Percentiles rank a stretch among this genome's conserved stretches.
Evolutionary conservation across 2,113 vertebrate species (phyloP).

Genomic region (Malurus elegans): DNA sequence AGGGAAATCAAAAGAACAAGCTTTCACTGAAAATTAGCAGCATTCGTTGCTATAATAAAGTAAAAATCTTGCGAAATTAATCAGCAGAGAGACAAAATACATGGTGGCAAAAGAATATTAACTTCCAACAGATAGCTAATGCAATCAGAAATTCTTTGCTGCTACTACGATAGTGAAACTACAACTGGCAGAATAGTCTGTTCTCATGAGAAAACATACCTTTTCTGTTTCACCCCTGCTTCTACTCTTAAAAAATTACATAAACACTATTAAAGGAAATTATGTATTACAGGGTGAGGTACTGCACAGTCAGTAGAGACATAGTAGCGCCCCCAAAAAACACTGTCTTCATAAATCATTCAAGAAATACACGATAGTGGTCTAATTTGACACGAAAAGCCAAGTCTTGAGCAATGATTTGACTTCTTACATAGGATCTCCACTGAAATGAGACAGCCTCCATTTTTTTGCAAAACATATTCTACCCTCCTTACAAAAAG

Average conservation of each 20-base stretch:
- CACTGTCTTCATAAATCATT: background rate
- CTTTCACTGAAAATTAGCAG: background rate
- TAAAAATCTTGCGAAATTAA: background rate
- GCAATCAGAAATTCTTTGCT: background rate
- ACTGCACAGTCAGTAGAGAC: background rate
- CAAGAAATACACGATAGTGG: background rate
- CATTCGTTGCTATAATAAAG: background rate
- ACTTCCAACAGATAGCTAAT: background rate
- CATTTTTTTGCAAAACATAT: background rate
- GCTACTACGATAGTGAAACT: background rate
- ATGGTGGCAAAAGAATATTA: background rate
- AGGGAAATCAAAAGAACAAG: background rate
- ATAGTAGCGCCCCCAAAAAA: background rate
- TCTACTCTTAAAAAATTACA: background rate
- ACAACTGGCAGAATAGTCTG: background rate
- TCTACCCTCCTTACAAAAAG: background rate
- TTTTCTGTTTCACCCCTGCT: background rate
- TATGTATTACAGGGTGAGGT: background rate
- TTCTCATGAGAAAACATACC: background rate
- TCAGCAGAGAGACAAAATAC: background rate
- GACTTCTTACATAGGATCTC: background rate
- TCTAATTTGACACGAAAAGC: background rate
- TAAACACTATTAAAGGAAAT: background rate
- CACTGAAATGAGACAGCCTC: background rate
- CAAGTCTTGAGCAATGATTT: background rate